These are phyloP conservation scores for Drosophila nr. fundita DNA, from an alignment of 2,888 invertebrate species.

Conservation along the genomic window DNA sequence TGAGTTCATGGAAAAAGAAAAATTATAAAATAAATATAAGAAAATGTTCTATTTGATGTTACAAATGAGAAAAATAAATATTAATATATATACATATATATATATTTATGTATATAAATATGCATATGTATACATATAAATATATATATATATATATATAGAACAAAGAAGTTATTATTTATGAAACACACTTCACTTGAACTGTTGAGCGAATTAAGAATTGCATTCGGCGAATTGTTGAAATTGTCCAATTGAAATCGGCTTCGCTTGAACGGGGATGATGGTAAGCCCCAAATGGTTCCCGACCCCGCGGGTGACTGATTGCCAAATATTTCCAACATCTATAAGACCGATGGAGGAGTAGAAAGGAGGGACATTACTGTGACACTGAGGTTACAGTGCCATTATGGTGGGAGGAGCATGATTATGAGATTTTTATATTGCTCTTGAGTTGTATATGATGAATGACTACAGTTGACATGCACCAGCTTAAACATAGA, in stretches of 20 bases:
- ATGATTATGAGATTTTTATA: neutral
- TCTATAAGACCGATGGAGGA: neutral
- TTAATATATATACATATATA: conserved; percentile 8
- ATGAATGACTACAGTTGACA: neutral
- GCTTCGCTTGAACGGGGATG: neutral
- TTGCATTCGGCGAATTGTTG: conserved; percentile 4
- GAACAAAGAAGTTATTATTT: conserved; percentile 20
- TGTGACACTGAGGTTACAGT: neutral
- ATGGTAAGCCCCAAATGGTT: conserved; percentile 35
- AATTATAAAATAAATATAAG: conserved; percentile 9
- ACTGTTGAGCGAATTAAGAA: conserved; percentile 8
- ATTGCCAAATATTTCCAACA: neutral
- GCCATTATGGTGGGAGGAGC: neutral
- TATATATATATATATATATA: conserved; percentile 22
- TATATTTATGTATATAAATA: no score
- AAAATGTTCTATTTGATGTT: conserved; percentile 80
- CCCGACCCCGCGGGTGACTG: no score
- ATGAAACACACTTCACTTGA: conserved; percentile 13
- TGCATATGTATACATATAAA: neutral
- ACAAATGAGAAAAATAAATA: conserved; percentile 71
- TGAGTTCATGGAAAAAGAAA: conserved; percentile 27
- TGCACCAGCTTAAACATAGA: neutral
- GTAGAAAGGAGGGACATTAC: neutral
- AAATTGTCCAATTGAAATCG: conserved; percentile 36
- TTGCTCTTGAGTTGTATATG: neutral